Base-by-base conservation (phyloP, 1,140 invertebrate species). In the Drosophila mojavensis region DNA sequence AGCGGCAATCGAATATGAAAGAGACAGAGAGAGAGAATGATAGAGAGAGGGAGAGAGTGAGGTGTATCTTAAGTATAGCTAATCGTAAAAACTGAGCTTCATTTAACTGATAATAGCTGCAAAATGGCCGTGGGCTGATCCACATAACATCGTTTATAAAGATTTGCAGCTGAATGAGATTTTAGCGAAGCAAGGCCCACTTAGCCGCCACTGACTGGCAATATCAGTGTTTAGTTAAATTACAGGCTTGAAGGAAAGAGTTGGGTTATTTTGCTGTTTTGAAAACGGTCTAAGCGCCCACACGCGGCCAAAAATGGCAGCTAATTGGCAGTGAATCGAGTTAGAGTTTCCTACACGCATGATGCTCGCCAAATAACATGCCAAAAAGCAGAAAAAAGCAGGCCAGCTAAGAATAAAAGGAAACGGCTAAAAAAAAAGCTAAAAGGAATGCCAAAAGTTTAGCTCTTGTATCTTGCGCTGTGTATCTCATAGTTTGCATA, bases 401-500 rank as follows among this genome's bases (percentile, higher is more conserved):
- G 28, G 0, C 5, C 5, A 24, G 13, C 4, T n/a, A 43, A 7
- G 63, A 51, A 72, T 36, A n/a, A 33, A 2, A 33, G 9, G 20
- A 24, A 24, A 33, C 4, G 28, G 24, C 6, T 10, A 11, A 53
- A 66, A 17, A 26, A 28, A n/a, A 36, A 10, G 24, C 9, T 15
- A 33, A 33, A 33, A 33, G 7, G 55, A 33, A 58, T 15, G 53
- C 55, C 54, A 73, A 56, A 62, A 70, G 66, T 63, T 67, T 70
- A 45, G 65, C 59, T 53, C 59, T 53, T 76, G 69, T 86, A 86
- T 86, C 83, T 86, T 68, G 62, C 39, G 76, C 66, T 80, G 84
- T 89, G 80, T 89, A 88, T 88, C 83, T 88, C 83, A 88, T 89
- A 88, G 83, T 89, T 88, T 89, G 83, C 83, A 88, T 88, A 88